A percentile compares a stretch with the other conserved stretches of the same genome.
Evolutionary conservation across 2,113 vertebrate genomes (phyloP).

Genomic region (Vicugna pacos): DNA sequence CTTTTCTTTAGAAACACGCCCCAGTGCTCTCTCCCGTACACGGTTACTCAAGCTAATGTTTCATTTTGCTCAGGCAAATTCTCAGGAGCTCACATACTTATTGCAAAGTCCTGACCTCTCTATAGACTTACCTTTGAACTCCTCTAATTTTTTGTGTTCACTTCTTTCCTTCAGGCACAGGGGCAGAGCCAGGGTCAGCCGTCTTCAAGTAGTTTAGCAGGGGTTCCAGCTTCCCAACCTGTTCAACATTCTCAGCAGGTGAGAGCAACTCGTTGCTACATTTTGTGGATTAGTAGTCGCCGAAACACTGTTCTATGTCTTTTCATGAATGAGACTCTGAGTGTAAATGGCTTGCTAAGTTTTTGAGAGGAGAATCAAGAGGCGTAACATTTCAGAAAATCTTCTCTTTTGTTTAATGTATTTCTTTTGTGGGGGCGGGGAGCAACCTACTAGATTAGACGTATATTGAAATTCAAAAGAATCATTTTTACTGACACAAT

Average conservation of each 20-base stretch:
- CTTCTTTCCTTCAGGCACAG: conserved; percentile 82
- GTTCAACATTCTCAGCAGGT: conserved; percentile 88
- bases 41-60: conserved; percentile 42
- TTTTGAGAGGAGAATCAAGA: conserved; percentile 57
- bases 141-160: conserved; percentile 71
- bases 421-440: background rate
- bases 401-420: background rate
- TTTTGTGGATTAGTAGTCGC: background rate
- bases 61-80: conserved; percentile 56
- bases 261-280: conserved; percentile 26
- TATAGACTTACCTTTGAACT: background rate
- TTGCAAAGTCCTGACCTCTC: conserved; percentile 52
- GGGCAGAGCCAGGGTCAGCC: conserved; percentile 88
- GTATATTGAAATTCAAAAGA: conserved; percentile 46
- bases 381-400: conserved; percentile 33
- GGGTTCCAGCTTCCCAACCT: conserved; percentile 83
- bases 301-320: background rate
- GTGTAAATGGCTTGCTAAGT: conserved; percentile 32
- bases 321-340: conserved; percentile 29
- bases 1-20: conserved; percentile 43
- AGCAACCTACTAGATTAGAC: conserved; percentile 23
- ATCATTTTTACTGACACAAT: conserved; percentile 14
- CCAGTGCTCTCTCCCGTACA: background rate
- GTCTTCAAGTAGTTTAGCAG: conserved; percentile 80
- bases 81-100: conserved; percentile 69